Conservation (phyloP, 2,888 invertebrate species). For the Branchellion lobata region DNA sequence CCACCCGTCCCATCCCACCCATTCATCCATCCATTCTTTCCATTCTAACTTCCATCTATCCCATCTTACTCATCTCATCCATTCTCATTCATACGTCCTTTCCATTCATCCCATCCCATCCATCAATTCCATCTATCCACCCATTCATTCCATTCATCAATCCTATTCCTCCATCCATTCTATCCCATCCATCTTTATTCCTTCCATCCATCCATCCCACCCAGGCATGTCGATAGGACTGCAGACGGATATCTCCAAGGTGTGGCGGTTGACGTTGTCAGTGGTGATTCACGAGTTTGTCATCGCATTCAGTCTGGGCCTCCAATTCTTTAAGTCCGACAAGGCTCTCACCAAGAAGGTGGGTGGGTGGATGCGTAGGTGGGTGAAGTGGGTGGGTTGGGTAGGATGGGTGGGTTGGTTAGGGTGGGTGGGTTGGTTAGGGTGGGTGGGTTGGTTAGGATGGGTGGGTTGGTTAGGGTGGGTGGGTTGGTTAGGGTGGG, state of each 20-base stretch:
- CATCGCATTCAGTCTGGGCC: slow-evolving; percentile 66
- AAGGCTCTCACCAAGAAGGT: slow-evolving; percentile 5
- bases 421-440: no score
- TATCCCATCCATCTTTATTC: no score
- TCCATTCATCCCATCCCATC: background rate
- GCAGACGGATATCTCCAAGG: slow-evolving; percentile 55
- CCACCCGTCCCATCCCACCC: no score
- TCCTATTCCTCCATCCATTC: no score
- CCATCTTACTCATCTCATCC: background rate
- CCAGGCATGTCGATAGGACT: slow-evolving; percentile 64
- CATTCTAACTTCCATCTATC: background rate
- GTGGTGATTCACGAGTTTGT: slow-evolving; percentile 66
- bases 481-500: no score
- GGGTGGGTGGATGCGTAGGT: background rate
- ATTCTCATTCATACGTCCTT: background rate
- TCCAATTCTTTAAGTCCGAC: slow-evolving; percentile 56
- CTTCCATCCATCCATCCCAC: background rate
- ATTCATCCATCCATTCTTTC: background rate
- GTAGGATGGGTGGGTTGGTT: no score
- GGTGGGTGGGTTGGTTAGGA: no score
- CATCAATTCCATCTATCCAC: no score
- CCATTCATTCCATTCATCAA: no score
- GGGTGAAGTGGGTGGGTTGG: no score
- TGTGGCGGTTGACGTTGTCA: slow-evolving; percentile 61
- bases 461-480: no score